These are phyloP conservation scores for Lates calcarifer DNA, from an alignment of 2,113 vertebrate genomes.

Conservation along the genomic window DNA sequence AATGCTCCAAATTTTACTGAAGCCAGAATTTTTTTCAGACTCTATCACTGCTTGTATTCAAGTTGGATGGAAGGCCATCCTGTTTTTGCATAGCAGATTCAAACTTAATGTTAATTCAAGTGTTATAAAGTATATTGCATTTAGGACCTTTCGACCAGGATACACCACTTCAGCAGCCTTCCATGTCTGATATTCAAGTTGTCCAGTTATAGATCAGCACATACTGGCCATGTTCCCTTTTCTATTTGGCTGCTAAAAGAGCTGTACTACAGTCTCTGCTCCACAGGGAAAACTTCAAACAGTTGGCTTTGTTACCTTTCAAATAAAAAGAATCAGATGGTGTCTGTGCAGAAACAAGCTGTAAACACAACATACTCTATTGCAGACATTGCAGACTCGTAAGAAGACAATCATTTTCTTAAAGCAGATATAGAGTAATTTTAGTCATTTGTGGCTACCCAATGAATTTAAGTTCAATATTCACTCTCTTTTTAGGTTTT, in stretches of 20 bases:
- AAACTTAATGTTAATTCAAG: constrained; percentile 5
- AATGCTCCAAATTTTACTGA: constrained; percentile 38
- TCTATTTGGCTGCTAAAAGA: constrained; percentile 15
- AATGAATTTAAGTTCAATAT: background rate
- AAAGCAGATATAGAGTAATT: background rate
- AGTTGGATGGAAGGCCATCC: background rate
- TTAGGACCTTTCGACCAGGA: background rate
- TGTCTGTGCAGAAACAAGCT: background rate
- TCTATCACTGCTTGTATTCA: constrained; percentile 13
- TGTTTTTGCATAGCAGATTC: constrained; percentile 15
- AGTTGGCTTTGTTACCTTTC: constrained; percentile 8
- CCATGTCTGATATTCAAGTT: constrained; percentile 20
- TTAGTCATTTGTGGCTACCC: background rate
- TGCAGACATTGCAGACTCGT: background rate
- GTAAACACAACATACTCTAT: background rate
- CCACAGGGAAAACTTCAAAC: background rate
- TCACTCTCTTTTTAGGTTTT: too few species aligned
- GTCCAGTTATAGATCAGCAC: constrained; percentile 8
- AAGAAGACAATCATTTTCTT: background rate
- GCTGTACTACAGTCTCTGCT: background rate
- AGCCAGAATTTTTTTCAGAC: background rate
- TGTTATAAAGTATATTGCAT: background rate
- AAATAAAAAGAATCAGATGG: constrained; percentile 9
- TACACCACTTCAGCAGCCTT: background rate
- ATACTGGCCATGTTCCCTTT: background rate